Conservation (phyloP, 64 coral and sea anemone species). For the Cladopsammia gracilis region DNA sequence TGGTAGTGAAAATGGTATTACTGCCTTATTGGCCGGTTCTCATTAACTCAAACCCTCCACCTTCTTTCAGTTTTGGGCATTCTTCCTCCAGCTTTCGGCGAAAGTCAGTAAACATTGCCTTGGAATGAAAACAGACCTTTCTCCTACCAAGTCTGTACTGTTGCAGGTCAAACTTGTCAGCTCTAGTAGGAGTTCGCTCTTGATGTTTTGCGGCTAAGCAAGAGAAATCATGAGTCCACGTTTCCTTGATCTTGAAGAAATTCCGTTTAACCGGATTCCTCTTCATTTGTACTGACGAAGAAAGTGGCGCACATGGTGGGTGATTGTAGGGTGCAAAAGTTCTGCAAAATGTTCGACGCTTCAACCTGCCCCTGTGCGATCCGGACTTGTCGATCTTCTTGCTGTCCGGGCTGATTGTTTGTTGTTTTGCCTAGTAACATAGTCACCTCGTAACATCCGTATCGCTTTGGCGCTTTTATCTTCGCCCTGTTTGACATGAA, state of each 20-base stretch:
- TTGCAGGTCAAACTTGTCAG: conserved; percentile 57
- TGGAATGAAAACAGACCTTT: conserved; percentile 60
- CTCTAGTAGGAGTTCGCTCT: conserved; percentile 5
- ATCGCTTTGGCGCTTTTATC: not conserved
- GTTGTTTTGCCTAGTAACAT: not conserved
- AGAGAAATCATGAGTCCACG: conserved; percentile 66
- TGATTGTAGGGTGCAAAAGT: not conserved
- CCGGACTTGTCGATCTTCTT: not conserved
- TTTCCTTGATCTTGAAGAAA: conserved; percentile 43
- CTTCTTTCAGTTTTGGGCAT: conserved; percentile 35
- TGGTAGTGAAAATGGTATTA: not conserved
- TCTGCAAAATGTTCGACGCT: not conserved
- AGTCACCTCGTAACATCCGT: too few species aligned
- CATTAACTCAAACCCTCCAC: conserved; percentile 38
- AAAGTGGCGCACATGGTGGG: not conserved
- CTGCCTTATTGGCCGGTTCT: not conserved
- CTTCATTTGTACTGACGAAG: not conserved
- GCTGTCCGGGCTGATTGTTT: too few species aligned
- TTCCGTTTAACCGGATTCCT: not conserved
- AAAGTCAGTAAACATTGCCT: conserved; percentile 22
- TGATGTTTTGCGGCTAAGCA: conserved; percentile 24
- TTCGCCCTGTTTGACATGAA: not conserved
- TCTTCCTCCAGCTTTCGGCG: conserved; percentile 19
- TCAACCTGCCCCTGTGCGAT: not conserved
- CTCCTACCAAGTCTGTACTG: conserved; percentile 14